phyloP scores from a whole-genome alignment of 2,797 vertebrate species.

The Aselliscus stoliczkanus region DNA sequence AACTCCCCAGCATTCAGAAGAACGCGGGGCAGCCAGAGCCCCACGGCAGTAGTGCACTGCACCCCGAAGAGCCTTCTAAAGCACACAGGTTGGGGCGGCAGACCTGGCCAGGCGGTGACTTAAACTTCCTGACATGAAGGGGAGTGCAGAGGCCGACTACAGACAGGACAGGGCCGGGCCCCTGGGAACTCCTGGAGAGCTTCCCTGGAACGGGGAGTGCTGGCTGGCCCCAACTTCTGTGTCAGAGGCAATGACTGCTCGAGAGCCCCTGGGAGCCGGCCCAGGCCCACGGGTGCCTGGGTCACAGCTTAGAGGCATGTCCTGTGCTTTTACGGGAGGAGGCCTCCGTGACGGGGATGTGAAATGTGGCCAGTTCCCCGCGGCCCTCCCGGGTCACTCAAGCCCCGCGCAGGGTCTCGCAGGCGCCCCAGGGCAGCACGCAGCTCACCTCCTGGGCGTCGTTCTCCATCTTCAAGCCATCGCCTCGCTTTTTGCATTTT shows the following conservation, averaged over 20 bases:
- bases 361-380: background rate
- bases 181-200: fast-evolving
- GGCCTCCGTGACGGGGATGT: background rate
- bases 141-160: background rate
- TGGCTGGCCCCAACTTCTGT: background rate
- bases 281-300: fast-evolving
- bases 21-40: fast-evolving
- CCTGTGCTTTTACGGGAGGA: background rate
- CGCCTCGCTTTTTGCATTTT: constrained; percentile 94
- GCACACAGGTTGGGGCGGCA: background rate
- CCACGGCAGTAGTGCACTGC: fast-evolving
- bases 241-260: background rate
- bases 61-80: background rate
- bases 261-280: background rate
- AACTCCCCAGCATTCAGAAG: fast-evolving
- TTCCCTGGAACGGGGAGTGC: fast-evolving
- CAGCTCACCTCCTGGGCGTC: constrained; percentile 95
- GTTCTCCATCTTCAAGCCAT: constrained; percentile 96
- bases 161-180: background rate
- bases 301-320: too few relatives aligned
- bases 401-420: fast-evolving
- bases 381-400: background rate
- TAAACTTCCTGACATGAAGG: too few relatives aligned
- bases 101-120: background rate
- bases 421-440: fast-evolving